Evolutionary conservation across 1,140 invertebrate genomes (phyloP), one percentile per base, ranked within the genome.

Genomic region (Drosophila parvula): DNA sequence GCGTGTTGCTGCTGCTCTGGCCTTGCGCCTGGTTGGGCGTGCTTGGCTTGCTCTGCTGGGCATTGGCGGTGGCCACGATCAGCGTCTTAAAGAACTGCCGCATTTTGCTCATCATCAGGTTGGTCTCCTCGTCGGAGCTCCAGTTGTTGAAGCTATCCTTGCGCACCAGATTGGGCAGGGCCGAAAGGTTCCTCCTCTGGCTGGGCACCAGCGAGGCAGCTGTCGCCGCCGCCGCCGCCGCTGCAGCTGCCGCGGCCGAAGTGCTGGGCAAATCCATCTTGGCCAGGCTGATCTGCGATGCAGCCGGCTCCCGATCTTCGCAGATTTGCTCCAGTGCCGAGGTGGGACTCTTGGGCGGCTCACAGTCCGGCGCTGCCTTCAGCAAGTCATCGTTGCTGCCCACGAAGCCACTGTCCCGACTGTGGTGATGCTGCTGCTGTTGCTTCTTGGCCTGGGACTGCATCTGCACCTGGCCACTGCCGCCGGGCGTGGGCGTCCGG

Each of bases 101-200:
- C 96, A 98, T 97, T 93, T 97, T 98, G 10, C 95, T 96, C 97
- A 98, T 98, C 97, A 98, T 98, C 9, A 98, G 92, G 91, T 98
- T 98, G 1, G 97, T 98, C 92, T 98, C 97, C 90, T 98, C 97
- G 86, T 98, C 97, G 0, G 97, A 97, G 45, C 96, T 97, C 97
- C 97, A 98, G 81, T 97, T 97, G 86, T 97, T 97, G 92, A 98
- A 98, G 85, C 96, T 97, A 90, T 98, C 97, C 91, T 97, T 97
- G 32, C 97, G 93, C 57, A 91, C 90, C 63, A 91, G 61, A 48
- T 83, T 90, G 61, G 93, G 92, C 65, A 92, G 92, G 57, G 68
- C 3, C 22, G 22, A 22, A 4, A 90, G 18, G 18, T 62, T 78
- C 8, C 57, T 41, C 0, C 65, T 43, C 16, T 74, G 76, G 40